Evolutionary conservation across 2,113 vertebrate species (phyloP), one percentile per base, ranked within the genome.

Genomic region (Nycticryphes semicollaris): DNA sequence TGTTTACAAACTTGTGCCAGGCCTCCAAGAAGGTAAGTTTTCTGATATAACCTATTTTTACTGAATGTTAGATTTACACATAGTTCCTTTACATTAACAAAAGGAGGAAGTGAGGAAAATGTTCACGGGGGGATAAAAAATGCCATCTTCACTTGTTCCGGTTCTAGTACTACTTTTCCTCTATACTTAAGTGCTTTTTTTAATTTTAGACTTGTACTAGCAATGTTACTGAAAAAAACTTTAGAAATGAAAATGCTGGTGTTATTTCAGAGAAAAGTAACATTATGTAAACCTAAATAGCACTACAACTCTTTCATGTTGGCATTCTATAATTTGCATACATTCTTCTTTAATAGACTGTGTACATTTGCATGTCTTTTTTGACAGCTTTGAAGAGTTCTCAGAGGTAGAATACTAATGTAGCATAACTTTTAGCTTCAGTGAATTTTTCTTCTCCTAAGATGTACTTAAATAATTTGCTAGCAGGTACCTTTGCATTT

Each of bases 1-100:
- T 91, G 99, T 99, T 96, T 99, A 99, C 98, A 99, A 99, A 89
- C 95, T 99, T 98, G 99, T 99, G 62, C 99, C 99, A 81, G 99
- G 99, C 96, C 98, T 99, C 89, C 99, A 99, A 96, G 99, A 99
- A 98, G 99, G 99, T 99, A 78, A 97, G 98, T 97, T 92, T 69
- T 60, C 57, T 51, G 22, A 8, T 73, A 33, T 35, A 24, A 43
- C 53, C 16, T 86, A 45, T 64, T 51, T 70, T 84, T 84, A 84
- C 53, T 78, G 66, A 87, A 87, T 69, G 43, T 63, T 93, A 84
- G 28, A 59, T 73, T 89, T 74, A 78, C 6, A 57, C 37, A 73
- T 84, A 67, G 25, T 73, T 88, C 53, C 45, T 78, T 84, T 66
- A 54, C 31, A 84, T 84, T 89, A 89, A 74, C 6, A 4, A 83